phyloP scores from a whole-genome alignment of 2,113 vertebrate species.

The Lanius ludovicianus region DNA sequence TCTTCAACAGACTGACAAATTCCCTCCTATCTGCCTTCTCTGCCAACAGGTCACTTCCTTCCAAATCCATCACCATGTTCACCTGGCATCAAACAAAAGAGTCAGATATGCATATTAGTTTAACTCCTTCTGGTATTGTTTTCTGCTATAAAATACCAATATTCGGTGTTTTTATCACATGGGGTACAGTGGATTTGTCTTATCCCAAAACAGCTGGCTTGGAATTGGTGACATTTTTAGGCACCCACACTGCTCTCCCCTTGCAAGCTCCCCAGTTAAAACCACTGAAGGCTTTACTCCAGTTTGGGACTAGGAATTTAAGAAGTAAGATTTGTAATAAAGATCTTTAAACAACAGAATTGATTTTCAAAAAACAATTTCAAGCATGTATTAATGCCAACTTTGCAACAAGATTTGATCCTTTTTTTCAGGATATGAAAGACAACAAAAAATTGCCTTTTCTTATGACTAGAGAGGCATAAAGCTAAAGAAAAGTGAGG shows the following conservation, averaged over 20 bases:
- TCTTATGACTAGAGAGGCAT: neutral
- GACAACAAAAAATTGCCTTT: neutral
- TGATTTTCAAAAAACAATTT: neutral
- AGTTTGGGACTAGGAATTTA: neutral
- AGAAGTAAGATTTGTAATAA: neutral
- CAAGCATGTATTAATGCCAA: neutral
- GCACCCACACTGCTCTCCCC: too few species aligned
- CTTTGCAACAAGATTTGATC: neutral
- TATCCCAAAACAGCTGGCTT: neutral
- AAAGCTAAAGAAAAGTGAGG: neutral
- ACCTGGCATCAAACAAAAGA: constrained; percentile 77
- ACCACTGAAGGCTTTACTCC: neutral
- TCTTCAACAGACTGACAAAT: constrained; percentile 96
- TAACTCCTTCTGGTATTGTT: neutral
- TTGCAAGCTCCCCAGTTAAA: neutral
- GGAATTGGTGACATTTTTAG: neutral
- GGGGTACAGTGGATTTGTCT: accelerated
- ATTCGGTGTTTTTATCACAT: neutral
- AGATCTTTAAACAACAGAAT: neutral
- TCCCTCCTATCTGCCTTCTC: constrained; percentile 96
- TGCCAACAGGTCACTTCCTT: constrained; percentile 93
- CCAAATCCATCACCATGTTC: constrained; percentile 98
- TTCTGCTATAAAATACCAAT: neutral
- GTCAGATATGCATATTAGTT: neutral
- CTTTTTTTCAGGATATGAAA: neutral